Evolutionary conservation across 1,140 invertebrate genomes (phyloP).

Genomic region (Bombus breviceps): DNA sequence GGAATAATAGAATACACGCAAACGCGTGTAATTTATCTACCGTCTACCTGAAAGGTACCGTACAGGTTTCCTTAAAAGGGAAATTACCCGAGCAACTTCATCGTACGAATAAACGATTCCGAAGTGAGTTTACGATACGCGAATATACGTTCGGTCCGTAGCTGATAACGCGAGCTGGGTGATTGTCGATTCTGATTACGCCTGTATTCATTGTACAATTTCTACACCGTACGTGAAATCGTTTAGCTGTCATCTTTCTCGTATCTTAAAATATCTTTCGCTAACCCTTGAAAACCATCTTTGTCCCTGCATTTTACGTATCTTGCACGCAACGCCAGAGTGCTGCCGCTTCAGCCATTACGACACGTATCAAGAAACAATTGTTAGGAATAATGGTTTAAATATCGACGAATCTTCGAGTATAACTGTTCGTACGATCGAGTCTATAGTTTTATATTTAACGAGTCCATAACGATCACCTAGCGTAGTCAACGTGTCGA

Average conservation of each 20-base stretch:
- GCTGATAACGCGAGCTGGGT: background rate
- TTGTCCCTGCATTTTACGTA: background rate
- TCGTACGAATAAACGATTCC: background rate
- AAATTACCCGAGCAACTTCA: constrained; percentile 44
- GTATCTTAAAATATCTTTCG: background rate
- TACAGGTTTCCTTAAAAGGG: constrained; percentile 29
- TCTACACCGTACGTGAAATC: background rate
- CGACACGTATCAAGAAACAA: too few species aligned
- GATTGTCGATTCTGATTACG: background rate
- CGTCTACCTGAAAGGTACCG: background rate
- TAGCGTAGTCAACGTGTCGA: too few species aligned
- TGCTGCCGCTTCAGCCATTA: too few species aligned
- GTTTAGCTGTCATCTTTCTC: background rate
- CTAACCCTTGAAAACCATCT: background rate
- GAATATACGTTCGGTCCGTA: too few species aligned
- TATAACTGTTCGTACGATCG: too few species aligned
- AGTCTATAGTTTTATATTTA: too few species aligned
- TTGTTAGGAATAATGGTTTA: too few species aligned
- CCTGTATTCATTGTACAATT: background rate
- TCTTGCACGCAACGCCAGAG: too few species aligned
- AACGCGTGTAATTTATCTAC: constrained; percentile 52
- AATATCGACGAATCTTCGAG: too few species aligned
- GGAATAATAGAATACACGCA: constrained; percentile 40
- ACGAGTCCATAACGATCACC: too few species aligned
- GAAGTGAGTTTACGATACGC: background rate